Conservation (phyloP, 2,888 invertebrate genomes). For the Petrolisthes cinctipes region DNA sequence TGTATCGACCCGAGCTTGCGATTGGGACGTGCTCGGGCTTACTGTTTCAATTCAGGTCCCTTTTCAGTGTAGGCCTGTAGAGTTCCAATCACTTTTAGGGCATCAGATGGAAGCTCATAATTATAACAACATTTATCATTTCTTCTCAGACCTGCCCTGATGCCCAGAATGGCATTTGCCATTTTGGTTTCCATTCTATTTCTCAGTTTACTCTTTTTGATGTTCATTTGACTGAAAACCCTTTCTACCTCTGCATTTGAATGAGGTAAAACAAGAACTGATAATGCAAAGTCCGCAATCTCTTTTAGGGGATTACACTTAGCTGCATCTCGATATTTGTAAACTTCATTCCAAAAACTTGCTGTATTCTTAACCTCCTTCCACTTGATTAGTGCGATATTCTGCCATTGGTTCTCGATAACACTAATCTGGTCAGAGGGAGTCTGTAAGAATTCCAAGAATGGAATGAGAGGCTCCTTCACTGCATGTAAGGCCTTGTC, state of each 20-base stretch:
- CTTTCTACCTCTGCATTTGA: constrained; percentile 17
- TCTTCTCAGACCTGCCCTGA: too few species aligned
- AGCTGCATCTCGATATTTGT: constrained; percentile 1
- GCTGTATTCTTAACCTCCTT: neutral
- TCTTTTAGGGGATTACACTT: neutral
- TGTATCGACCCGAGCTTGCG: too few species aligned
- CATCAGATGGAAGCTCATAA: too few species aligned
- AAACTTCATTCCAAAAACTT: constrained; percentile 12
- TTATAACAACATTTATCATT: too few species aligned
- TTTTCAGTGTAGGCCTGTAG: too few species aligned
- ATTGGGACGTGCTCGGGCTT: too few species aligned
- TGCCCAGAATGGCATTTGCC: neutral
- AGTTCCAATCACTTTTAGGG: too few species aligned
- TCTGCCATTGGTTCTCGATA: constrained; percentile 2
- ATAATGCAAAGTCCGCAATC: constrained; percentile 1
- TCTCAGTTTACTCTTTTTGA: constrained; percentile 7
- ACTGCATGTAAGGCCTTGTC: neutral
- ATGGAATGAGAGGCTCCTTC: too few species aligned
- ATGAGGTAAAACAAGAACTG: constrained; percentile 14
- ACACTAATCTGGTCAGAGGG: neutral
- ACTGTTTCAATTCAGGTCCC: too few species aligned
- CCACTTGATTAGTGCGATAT: neutral
- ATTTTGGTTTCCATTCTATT: neutral
- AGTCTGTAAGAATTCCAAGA: neutral
- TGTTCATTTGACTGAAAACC: neutral